Evolutionary conservation across 2,888 invertebrate genomes (phyloP).

Genomic region (Penaeus monodon): DNA sequence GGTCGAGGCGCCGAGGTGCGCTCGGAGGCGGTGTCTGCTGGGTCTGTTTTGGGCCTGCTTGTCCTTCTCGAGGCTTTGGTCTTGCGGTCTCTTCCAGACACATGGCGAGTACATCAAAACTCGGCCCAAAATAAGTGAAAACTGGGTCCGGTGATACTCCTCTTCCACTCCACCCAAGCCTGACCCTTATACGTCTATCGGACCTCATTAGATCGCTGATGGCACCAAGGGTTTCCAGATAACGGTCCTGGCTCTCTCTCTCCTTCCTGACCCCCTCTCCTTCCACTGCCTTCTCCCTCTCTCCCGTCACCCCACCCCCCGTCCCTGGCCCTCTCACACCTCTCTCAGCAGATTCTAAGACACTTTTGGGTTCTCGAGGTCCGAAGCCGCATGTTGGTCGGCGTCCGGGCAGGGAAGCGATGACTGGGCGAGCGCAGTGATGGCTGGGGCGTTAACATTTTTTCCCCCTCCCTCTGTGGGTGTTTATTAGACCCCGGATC

Average conservation of each 20-base stretch:
- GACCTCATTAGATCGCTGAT: conserved; percentile 45
- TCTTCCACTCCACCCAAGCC: conserved; percentile 22
- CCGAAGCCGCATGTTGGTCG: too few relatives aligned
- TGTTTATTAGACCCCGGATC: not conserved
- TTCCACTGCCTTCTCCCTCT: too few relatives aligned
- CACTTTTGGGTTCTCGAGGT: too few relatives aligned
- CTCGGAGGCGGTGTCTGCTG: too few relatives aligned
- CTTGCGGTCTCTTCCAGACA: too few relatives aligned
- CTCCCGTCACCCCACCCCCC: too few relatives aligned
- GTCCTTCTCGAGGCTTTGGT: too few relatives aligned
- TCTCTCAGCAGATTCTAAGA: too few relatives aligned
- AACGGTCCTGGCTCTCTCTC: conserved; percentile 9
- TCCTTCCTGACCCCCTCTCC: too few relatives aligned
- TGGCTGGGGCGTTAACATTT: not conserved
- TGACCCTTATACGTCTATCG: conserved; percentile 46
- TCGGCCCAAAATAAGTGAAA: conserved; percentile 17
- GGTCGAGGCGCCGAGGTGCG: not conserved
- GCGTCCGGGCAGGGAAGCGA: too few relatives aligned
- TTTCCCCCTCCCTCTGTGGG: not conserved
- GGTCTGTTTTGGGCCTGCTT: too few relatives aligned
- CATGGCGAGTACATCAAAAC: not conserved
- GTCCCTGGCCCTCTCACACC: too few relatives aligned
- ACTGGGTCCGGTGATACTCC: not conserved
- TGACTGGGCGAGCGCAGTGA: not conserved
- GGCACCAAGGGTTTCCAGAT: conserved; percentile 39